Conservation (phyloP, 1,140 invertebrate species). For the Penaeus chinensis region DNA sequence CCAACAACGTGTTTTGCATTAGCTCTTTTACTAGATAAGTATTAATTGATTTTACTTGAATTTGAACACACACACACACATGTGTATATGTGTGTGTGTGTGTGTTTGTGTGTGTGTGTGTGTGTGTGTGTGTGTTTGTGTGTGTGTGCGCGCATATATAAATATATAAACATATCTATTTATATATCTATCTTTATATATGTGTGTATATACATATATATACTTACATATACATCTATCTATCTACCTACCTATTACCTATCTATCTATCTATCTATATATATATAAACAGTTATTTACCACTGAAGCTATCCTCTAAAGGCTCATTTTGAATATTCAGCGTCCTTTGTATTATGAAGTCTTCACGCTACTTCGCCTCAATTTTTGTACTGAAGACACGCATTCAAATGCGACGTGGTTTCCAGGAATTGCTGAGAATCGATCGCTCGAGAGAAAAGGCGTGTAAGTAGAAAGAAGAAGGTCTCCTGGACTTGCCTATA, state of each 20-base stretch:
- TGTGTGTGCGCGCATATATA: background rate
- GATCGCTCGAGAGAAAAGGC: no score
- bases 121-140: background rate
- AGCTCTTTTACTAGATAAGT: no score
- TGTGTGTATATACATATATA: conserved; percentile 14
- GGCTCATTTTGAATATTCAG: background rate
- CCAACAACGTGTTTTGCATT: background rate
- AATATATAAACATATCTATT: conserved; percentile 1
- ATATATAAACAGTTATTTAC: conserved; percentile 8
- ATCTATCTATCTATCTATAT: background rate
- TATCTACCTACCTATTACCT: background rate
- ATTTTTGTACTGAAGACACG: no score
- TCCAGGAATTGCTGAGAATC: no score
- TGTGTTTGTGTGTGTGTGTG: background rate
- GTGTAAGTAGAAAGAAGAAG: no score
- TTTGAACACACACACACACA: background rate
- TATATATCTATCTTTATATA: conserved; percentile 16
- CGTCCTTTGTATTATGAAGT: background rate
- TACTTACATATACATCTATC: conserved; percentile 2
- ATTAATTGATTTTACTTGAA: no score
- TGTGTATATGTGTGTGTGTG: background rate
- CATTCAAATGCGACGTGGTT: no score
- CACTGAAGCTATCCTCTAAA: background rate
- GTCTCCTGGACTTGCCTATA: no score
- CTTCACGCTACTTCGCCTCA: no score